These are phyloP conservation scores for Takifugu bimaculatus DNA, from an alignment of 2,113 vertebrate genomes.

Conservation along the genomic window DNA sequence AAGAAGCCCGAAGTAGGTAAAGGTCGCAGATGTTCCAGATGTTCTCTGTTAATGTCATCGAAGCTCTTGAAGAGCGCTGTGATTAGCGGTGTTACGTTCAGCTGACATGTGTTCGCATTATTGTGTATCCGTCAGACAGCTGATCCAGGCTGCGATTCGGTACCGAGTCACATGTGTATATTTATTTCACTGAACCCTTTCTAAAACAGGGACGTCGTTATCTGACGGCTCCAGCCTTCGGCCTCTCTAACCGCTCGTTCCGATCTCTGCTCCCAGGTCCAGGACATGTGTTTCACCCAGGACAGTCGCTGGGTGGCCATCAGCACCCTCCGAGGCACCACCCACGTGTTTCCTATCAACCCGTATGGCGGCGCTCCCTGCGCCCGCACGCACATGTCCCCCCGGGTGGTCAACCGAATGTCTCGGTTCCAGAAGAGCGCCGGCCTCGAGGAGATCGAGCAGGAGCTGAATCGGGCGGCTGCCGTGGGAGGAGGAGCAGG, in stretches of 20 bases:
- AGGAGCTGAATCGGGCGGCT: slow-evolving; percentile 88
- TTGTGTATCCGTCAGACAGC: too few species aligned
- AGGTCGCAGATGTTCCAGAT: background rate
- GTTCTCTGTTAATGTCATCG: background rate
- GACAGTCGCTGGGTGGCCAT: slow-evolving; percentile 97
- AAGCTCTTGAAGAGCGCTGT: background rate
- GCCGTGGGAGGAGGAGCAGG: slow-evolving; percentile 44
- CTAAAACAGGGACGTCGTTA: too few species aligned
- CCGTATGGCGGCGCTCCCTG: slow-evolving; percentile 93
- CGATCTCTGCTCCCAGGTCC: slow-evolving; percentile 77
- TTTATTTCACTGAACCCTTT: too few species aligned
- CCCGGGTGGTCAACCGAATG: slow-evolving; percentile 94
- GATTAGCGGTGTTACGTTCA: too few species aligned
- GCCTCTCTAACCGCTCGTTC: too few species aligned
- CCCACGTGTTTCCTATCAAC: slow-evolving; percentile 94
- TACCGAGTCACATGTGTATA: too few species aligned
- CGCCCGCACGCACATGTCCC: slow-evolving; percentile 94
- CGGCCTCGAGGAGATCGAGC: slow-evolving; percentile 95
- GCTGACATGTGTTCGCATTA: too few species aligned
- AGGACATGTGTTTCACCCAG: slow-evolving; percentile 97
- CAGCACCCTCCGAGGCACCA: slow-evolving; percentile 93
- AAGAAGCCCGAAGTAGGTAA: background rate
- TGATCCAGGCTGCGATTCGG: too few species aligned
- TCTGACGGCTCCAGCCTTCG: too few species aligned
- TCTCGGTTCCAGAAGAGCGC: slow-evolving; percentile 98